Conservation (phyloP, 2,888 invertebrate genomes). For the Elysia crispata region DNA sequence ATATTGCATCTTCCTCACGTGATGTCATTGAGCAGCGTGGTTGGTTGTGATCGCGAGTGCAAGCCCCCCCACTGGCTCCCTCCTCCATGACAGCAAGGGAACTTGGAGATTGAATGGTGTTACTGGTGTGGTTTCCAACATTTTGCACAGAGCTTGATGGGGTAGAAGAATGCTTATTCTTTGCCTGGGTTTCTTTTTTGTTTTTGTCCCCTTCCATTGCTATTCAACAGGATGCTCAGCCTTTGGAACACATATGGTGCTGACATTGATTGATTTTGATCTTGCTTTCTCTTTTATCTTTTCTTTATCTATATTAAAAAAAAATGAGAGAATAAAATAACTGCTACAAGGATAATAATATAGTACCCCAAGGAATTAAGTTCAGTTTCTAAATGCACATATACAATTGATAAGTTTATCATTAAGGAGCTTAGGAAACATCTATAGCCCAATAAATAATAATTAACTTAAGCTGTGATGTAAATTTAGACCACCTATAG, state of each 20-base stretch:
- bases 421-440: no score
- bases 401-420: no score
- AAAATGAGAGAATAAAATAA: not conserved
- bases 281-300: no score
- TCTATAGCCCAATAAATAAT: no score
- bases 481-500: no score
- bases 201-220: constrained; percentile 49
- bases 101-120: not conserved
- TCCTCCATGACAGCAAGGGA: not conserved
- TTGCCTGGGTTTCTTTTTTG: constrained; percentile 49
- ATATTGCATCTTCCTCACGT: no score
- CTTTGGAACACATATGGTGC: no score
- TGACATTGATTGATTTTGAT: no score
- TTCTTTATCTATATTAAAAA: not conserved
- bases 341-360: not conserved
- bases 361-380: not conserved
- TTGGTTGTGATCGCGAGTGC: constrained; percentile 31
- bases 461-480: no score
- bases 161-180: constrained; percentile 48
- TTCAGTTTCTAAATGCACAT: no score
- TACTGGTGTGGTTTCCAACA: constrained; percentile 36
- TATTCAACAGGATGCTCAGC: not conserved
- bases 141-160: constrained; percentile 29
- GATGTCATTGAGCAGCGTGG: no score
- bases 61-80: not conserved